Conservation (phyloP, 1,140 invertebrate genomes). For the Drosophila suzukii region DNA sequence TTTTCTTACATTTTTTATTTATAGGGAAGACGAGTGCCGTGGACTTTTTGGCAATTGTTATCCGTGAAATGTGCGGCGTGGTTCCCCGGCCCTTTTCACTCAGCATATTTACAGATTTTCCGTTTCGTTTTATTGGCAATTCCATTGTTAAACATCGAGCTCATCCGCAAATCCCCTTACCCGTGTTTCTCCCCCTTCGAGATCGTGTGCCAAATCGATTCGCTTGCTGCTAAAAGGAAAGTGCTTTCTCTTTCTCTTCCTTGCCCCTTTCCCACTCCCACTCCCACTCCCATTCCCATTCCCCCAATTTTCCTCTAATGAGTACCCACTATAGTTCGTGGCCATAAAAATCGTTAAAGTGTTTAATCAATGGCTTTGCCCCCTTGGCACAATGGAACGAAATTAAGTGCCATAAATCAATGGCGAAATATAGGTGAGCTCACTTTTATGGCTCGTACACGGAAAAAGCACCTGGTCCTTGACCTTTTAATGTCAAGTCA, state of each 20-base stretch:
- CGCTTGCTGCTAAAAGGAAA: neutral
- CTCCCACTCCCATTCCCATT: no score
- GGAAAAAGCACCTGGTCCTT: constrained; percentile 31
- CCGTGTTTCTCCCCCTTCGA: neutral
- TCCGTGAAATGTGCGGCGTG: constrained; percentile 38
- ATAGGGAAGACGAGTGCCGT: neutral
- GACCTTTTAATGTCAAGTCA: constrained; percentile 39
- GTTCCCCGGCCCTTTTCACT: constrained; percentile 22
- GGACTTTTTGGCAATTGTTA: constrained; percentile 55
- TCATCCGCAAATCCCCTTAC: constrained; percentile 7
- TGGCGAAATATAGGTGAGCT: constrained; percentile 45
- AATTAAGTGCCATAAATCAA: constrained; percentile 77
- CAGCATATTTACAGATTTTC: constrained; percentile 64
- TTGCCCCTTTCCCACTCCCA: neutral
- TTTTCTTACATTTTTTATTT: neutral
- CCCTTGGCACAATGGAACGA: constrained; percentile 51
- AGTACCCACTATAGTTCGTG: constrained; percentile 11
- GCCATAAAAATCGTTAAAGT: constrained; percentile 51
- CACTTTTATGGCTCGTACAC: constrained; percentile 31
- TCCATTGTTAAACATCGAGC: constrained; percentile 39
- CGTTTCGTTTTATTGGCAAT: constrained; percentile 42
- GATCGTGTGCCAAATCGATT: constrained; percentile 9
- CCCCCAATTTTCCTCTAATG: constrained; percentile 3
- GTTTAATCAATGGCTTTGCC: constrained; percentile 60
- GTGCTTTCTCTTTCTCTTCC: neutral